Conservation (phyloP, 1,140 invertebrate species). For the Calliopsis andreniformis region DNA sequence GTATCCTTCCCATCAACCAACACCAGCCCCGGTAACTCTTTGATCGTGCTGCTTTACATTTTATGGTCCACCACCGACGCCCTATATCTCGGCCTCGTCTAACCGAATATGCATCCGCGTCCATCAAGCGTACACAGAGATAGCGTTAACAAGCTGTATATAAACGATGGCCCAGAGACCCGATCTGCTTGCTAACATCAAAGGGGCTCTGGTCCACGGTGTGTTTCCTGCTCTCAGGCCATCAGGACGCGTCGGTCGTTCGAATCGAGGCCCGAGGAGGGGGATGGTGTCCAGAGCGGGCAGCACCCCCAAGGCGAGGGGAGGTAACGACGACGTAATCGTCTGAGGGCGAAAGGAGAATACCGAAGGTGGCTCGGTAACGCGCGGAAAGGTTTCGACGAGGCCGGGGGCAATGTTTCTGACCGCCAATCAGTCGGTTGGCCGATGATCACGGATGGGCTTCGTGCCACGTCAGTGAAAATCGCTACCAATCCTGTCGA, state of each 20-base stretch:
- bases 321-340: not conserved
- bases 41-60: conserved; percentile 32
- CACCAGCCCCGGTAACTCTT: not conserved
- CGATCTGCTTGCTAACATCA: conserved; percentile 55
- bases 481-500: conserved; percentile 59
- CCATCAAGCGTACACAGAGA: conserved; percentile 31
- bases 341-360: not conserved
- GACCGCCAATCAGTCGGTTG: conserved; percentile 60
- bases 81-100: conserved; percentile 22
- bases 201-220: conserved; percentile 39
- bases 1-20: too few species aligned
- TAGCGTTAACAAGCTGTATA: conserved; percentile 67
- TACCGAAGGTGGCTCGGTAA: conserved; percentile 14
- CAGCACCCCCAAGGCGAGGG: too few species aligned
- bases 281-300: too few species aligned
- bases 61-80: conserved; percentile 17
- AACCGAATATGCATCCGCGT: conserved; percentile 43
- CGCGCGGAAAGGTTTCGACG: conserved; percentile 12
- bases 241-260: not conserved
- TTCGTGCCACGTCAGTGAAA: conserved; percentile 58
- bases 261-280: not conserved
- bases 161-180: conserved; percentile 53
- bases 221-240: conserved; percentile 27
- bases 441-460: conserved; percentile 57
- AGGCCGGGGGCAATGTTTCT: conserved; percentile 52